Evolutionary conservation across 2,888 invertebrate genomes (phyloP).

Genomic region (Sicus ferrugineus): DNA sequence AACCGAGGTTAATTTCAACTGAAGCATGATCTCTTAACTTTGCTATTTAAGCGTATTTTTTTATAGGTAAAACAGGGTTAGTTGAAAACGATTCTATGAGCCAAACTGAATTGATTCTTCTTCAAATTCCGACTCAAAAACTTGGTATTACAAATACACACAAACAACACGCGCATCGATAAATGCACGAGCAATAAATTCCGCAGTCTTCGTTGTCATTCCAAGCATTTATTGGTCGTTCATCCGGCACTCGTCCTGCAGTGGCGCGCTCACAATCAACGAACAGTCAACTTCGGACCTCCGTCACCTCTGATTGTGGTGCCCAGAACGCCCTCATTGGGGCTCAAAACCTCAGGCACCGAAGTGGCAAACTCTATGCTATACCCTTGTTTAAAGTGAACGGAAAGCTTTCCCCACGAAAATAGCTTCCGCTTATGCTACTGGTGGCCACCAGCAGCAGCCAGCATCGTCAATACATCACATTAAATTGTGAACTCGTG

Average conservation of each 20-base stretch:
- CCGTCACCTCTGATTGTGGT: background rate
- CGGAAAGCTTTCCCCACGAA: background rate
- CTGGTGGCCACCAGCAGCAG: slow-evolving; percentile 2
- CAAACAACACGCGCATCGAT: too few species aligned
- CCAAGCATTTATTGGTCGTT: slow-evolving; percentile 4
- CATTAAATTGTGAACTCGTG: slow-evolving; percentile 14
- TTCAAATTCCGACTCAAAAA: too few species aligned
- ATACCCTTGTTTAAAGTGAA: too few species aligned
- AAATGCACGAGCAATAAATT: slow-evolving; percentile 5
- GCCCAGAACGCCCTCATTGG: background rate
- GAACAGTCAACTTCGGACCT: slow-evolving; percentile 1
- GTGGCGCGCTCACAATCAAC: slow-evolving; percentile 1
- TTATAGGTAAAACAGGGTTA: too few species aligned
- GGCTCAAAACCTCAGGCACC: too few species aligned
- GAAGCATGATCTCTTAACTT: too few species aligned
- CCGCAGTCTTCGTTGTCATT: background rate
- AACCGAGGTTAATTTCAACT: too few species aligned
- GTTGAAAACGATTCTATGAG: too few species aligned
- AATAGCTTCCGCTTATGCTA: background rate
- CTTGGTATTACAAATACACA: too few species aligned
- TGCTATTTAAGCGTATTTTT: too few species aligned
- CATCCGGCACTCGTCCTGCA: background rate
- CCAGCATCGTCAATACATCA: background rate
- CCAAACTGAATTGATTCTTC: too few species aligned
- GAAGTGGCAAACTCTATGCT: too few species aligned